A percentile compares a stretch with the other conserved stretches of the same genome.
Conservation (phyloP, 37 sponge, comb jelly and placozoan genomes). For the Spongia lamella region DNA sequence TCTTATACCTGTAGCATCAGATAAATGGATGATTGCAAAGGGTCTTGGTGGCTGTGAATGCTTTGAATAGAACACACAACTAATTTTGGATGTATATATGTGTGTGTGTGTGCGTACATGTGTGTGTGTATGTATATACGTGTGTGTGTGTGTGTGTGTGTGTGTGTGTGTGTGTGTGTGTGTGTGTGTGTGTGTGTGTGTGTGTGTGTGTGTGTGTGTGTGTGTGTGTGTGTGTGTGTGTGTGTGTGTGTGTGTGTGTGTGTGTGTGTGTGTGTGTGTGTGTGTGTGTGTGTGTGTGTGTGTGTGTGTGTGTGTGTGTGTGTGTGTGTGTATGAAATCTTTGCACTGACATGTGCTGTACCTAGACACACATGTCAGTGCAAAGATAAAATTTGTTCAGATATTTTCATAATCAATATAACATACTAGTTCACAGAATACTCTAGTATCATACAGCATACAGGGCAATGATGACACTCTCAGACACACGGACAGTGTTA, state of each 20-base stretch:
- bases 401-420: background rate
- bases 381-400: background rate
- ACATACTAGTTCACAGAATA: background rate
- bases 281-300: slow-evolving; percentile 36
- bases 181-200: slow-evolving; percentile 39
- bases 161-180: slow-evolving; percentile 39
- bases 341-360: no score
- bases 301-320: slow-evolving; percentile 48
- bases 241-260: slow-evolving; percentile 44
- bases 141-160: slow-evolving; percentile 39
- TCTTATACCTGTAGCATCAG: no score
- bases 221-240: slow-evolving; percentile 33
- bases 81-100: no score
- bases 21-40: no score
- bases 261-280: slow-evolving; percentile 46
- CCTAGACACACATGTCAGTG: no score
- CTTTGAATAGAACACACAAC: no score
- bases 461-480: background rate
- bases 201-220: slow-evolving; percentile 30
- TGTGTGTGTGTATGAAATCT: slow-evolving; percentile 42
- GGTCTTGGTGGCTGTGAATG: no score
- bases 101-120: no score
- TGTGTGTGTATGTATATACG: slow-evolving; percentile 25
- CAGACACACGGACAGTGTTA: slow-evolving; percentile 55
- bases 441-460: background rate